Conservation (phyloP, 2,113 vertebrate species). For the Planiliza haematocheilus region DNA sequence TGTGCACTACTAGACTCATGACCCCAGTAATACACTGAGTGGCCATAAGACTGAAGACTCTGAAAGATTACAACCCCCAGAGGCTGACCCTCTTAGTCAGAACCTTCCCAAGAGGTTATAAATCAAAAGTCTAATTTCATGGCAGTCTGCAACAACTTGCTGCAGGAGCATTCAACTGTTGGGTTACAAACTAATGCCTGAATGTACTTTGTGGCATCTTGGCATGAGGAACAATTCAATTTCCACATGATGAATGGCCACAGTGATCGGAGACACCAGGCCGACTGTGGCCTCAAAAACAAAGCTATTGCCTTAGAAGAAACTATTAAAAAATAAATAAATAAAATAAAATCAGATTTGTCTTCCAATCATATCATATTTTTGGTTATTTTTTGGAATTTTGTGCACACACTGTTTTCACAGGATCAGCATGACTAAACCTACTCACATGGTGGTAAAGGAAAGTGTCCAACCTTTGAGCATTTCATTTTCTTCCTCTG, state of each 20-base stretch:
- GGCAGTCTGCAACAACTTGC: conserved; percentile 71
- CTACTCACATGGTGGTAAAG: no score
- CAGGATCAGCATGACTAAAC: not conserved
- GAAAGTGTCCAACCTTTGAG: no score
- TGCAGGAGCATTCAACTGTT: conserved; percentile 73
- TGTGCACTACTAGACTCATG: not conserved
- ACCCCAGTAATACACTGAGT: conserved; percentile 8
- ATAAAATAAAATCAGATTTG: conserved; percentile 25
- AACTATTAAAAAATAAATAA: conserved; percentile 22
- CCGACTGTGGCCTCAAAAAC: conserved; percentile 33
- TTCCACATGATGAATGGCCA: conserved; percentile 77
- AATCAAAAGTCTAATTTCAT: conserved; percentile 72
- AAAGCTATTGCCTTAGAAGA: conserved; percentile 32
- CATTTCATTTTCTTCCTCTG: no score
- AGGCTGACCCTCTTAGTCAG: conserved; percentile 64
- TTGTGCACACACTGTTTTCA: not conserved
- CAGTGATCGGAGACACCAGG: conserved; percentile 57
- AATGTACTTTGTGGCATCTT: conserved; percentile 72
- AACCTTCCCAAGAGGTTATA: conserved; percentile 64
- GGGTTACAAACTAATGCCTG: conserved; percentile 72
- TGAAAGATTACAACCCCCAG: conserved; percentile 58
- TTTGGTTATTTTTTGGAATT: conserved; percentile 15
- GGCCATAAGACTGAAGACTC: conserved; percentile 13
- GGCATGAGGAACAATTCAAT: conserved; percentile 80
- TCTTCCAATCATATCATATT: conserved; percentile 13